These are phyloP conservation scores for Eledona agricola DNA, from an alignment of 2,888 invertebrate species.

Conservation along the genomic window DNA sequence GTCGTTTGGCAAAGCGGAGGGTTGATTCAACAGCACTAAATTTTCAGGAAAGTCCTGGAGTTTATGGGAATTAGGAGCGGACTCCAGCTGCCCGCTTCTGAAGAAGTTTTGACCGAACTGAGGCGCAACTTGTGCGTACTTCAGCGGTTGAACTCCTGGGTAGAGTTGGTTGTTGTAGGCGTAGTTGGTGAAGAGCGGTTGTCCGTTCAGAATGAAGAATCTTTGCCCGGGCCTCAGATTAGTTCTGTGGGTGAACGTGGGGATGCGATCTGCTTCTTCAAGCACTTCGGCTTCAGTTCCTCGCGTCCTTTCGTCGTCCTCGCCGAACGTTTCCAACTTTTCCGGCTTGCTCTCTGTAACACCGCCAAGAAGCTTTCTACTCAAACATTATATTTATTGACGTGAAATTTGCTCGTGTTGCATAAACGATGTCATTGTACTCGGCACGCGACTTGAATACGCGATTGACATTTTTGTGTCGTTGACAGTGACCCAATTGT, in stretches of 20 bases:
- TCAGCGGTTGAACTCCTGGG: slow-evolving; percentile 29
- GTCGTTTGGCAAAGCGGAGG: slow-evolving; percentile 38
- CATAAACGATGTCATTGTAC: slow-evolving; percentile 37
- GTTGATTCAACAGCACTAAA: slow-evolving; percentile 44
- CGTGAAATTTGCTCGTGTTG: slow-evolving; percentile 23
- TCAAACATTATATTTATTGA: slow-evolving; percentile 15
- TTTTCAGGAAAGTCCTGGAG: slow-evolving; percentile 40
- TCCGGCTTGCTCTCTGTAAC: slow-evolving; percentile 49
- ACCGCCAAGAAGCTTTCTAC: slow-evolving; percentile 14
- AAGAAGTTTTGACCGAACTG: slow-evolving; percentile 43
- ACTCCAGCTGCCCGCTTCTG: slow-evolving; percentile 47
- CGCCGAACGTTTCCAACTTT: slow-evolving; percentile 58
- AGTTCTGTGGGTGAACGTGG: slow-evolving; percentile 42
- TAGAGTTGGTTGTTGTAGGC: slow-evolving; percentile 34
- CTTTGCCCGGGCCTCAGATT: slow-evolving; percentile 63
- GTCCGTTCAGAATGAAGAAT: slow-evolving; percentile 68
- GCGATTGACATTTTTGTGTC: slow-evolving; percentile 17
- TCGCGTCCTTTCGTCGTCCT: slow-evolving; percentile 42
- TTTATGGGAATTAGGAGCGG: too few relatives aligned
- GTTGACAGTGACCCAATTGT: slow-evolving; percentile 38
- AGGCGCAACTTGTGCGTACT: slow-evolving; percentile 28
- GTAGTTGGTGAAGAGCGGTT: slow-evolving; percentile 60
- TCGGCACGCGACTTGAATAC: slow-evolving; percentile 32
- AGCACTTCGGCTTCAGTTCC: slow-evolving; percentile 49
- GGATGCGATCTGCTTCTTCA: slow-evolving; percentile 46